These are phyloP conservation scores for Anguilla obscura DNA, from an alignment of 2,797 vertebrate genomes.

Conservation along the genomic window DNA sequence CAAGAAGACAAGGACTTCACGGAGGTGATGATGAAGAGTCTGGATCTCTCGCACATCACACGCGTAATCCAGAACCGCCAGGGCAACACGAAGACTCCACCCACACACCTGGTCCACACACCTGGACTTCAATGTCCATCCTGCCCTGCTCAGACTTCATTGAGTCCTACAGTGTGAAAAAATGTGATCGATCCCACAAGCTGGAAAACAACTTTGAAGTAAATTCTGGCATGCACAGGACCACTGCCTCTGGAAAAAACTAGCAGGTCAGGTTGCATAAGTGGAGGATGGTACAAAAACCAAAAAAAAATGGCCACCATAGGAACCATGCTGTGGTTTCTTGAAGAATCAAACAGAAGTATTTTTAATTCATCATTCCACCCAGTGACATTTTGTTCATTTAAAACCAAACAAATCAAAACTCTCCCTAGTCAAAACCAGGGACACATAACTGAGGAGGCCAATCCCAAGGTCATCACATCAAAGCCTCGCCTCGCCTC, in stretches of 20 bases:
- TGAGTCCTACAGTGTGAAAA: neutral
- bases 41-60: constrained; percentile 85
- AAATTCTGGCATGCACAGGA: neutral
- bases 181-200: neutral
- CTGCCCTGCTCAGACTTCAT: neutral
- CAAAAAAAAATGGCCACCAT: neutral
- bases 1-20: constrained; percentile 84
- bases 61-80: constrained; percentile 85
- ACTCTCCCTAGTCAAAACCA: neutral
- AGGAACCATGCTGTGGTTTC: neutral
- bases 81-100: constrained; percentile 69
- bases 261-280: neutral
- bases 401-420: neutral
- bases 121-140: neutral
- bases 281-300: neutral
- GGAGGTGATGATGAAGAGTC: constrained; percentile 90
- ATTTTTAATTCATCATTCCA: neutral
- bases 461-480: neutral
- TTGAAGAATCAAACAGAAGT: neutral
- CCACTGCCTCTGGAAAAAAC: neutral
- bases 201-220: neutral
- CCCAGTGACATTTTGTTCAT: neutral
- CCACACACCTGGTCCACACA: constrained; percentile 42
- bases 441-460: neutral
- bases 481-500: too few species aligned